A percentile compares a stretch with the other conserved stretches of the same genome.
These are phyloP conservation scores for Leucophenga maculata DNA, from an alignment of 2,888 invertebrate genomes.

Conservation along the genomic window DNA sequence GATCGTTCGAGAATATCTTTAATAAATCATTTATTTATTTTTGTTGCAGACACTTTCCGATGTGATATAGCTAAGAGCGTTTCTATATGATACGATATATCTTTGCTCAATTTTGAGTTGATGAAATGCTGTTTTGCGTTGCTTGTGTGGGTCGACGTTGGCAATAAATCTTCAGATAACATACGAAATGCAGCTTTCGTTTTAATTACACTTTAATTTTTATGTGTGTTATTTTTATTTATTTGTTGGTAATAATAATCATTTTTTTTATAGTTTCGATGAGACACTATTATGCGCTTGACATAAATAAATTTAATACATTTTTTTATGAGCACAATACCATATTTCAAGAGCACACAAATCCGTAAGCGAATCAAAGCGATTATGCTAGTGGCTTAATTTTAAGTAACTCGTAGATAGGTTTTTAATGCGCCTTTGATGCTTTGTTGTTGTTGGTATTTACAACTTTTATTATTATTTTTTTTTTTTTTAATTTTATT, in stretches of 20 bases:
- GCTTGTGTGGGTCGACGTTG: slow-evolving; percentile 13
- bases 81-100: no score
- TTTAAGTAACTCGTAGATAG: slow-evolving; percentile 65
- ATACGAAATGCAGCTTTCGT: background rate
- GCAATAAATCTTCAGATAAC: slow-evolving; percentile 11
- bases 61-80: slow-evolving; percentile 5
- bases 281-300: slow-evolving; percentile 38
- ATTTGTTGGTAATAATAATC: slow-evolving; percentile 26
- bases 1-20: background rate
- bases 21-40: slow-evolving; percentile 14
- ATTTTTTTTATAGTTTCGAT: slow-evolving; percentile 26
- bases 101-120: background rate
- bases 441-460: slow-evolving; percentile 30
- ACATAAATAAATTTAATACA: no score
- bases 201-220: background rate
- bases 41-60: background rate
- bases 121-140: slow-evolving; percentile 6
- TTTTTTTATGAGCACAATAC: no score
- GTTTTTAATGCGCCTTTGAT: slow-evolving; percentile 62
- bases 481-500: background rate
- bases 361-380: slow-evolving; percentile 53
- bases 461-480: background rate
- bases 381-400: slow-evolving; percentile 65
- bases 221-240: slow-evolving; percentile 11
- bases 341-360: no score